Conservation (phyloP, 2,888 invertebrate species). For the Aelia acuminata region DNA sequence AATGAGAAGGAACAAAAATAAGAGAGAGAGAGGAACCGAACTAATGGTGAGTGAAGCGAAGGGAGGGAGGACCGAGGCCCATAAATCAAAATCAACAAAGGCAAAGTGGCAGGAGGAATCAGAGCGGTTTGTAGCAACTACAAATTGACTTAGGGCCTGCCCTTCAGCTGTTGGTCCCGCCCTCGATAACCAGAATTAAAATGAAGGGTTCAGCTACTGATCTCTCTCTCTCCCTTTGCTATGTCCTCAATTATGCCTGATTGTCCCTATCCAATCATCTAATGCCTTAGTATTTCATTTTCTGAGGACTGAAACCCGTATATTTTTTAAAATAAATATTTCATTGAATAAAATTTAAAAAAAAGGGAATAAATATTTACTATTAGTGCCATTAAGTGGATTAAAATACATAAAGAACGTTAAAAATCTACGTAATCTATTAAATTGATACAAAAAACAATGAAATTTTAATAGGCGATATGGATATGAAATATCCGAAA, state of each 20-base stretch:
- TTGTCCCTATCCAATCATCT: neutral
- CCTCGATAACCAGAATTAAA: constrained; percentile 4
- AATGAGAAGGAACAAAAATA: neutral
- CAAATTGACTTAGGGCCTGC: constrained; percentile 32
- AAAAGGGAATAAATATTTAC: too few species aligned
- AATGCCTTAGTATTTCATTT: neutral
- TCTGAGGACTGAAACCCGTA: neutral
- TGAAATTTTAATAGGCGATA: too few species aligned
- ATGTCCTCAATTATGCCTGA: neutral
- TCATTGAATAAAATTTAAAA: too few species aligned
- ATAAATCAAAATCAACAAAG: constrained; percentile 39
- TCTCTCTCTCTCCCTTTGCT: neutral
- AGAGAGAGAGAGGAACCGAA: neutral
- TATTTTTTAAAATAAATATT: too few species aligned
- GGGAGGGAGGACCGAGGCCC: neutral
- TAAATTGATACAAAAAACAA: too few species aligned
- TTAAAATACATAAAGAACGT: too few species aligned
- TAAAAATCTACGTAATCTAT: too few species aligned
- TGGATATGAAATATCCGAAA: too few species aligned
- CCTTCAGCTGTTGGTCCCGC: constrained; percentile 14
- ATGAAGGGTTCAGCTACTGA: neutral
- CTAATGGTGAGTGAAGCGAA: neutral
- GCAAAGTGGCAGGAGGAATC: neutral
- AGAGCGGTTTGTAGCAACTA: neutral
- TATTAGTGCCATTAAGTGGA: too few species aligned